Percentiles rank a stretch among this genome's conserved stretches.
These are phyloP conservation scores for Tangara arthus DNA, from an alignment of 2,797 vertebrate genomes.

Conservation along the genomic window DNA sequence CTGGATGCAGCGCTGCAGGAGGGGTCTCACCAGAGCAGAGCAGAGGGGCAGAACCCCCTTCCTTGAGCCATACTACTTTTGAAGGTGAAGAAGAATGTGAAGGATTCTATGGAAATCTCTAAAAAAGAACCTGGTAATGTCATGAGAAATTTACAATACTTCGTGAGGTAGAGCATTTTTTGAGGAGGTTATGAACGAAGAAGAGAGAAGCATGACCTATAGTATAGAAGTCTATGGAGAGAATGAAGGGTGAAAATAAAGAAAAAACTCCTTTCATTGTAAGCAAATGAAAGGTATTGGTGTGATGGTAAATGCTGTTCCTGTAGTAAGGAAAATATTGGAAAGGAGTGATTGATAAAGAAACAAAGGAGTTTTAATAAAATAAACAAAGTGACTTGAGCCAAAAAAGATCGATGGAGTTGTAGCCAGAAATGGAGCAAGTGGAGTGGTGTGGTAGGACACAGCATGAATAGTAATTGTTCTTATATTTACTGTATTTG, in stretches of 20 bases:
- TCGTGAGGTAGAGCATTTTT: neutral
- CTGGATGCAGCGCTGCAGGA: neutral
- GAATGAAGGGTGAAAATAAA: neutral
- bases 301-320: neutral
- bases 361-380: neutral
- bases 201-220: neutral
- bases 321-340: neutral
- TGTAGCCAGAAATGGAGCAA: neutral
- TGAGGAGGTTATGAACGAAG: neutral
- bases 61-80: accelerated
- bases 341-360: neutral
- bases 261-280: neutral
- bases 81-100: neutral
- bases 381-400: neutral
- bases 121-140: neutral
- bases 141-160: neutral
- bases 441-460: neutral
- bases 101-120: neutral
- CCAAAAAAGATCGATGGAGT: neutral
- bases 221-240: neutral
- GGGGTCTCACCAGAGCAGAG: neutral
- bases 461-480: neutral
- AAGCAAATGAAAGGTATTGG: neutral
- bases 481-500: neutral
- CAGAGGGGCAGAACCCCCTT: neutral